Evolutionary conservation across 2,888 invertebrate genomes (phyloP).

Genomic region (Cosmorhoe ocellata): DNA sequence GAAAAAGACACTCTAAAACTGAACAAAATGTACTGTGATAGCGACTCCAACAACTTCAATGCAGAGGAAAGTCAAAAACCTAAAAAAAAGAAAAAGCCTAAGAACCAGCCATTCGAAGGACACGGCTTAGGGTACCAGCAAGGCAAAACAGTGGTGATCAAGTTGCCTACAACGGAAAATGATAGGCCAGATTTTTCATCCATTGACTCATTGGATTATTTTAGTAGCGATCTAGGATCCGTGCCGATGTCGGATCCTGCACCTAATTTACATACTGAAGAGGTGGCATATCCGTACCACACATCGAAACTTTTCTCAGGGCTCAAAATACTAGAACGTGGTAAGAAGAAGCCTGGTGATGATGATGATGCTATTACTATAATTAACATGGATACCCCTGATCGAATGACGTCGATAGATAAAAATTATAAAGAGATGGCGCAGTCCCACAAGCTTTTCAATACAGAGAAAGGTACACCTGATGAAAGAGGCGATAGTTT

Average conservation of each 20-base stretch:
- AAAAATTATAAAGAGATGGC: slow-evolving; percentile 10
- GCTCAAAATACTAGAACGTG: slow-evolving; percentile 23
- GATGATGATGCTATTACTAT: slow-evolving; percentile 4
- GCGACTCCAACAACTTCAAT: slow-evolving; percentile 51
- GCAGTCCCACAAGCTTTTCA: too few relatives aligned
- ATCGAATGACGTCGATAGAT: slow-evolving; percentile 5
- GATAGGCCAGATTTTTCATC: slow-evolving; percentile 54
- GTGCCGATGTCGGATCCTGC: slow-evolving; percentile 57
- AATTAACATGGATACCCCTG: slow-evolving; percentile 15
- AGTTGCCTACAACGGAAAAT: slow-evolving; percentile 62
- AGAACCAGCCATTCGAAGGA: slow-evolving; percentile 71
- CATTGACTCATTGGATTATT: slow-evolving; percentile 61
- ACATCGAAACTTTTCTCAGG: slow-evolving; percentile 29
- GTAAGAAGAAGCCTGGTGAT: slow-evolving; percentile 2
- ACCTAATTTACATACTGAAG: slow-evolving; percentile 56
- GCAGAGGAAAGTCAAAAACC: slow-evolving; percentile 49
- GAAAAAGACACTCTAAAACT: slow-evolving; percentile 82
- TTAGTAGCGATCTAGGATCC: slow-evolving; percentile 70
- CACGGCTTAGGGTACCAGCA: slow-evolving; percentile 76
- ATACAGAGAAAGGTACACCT: neutral
- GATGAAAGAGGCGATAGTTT: slow-evolving; percentile 37
- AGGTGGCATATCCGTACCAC: slow-evolving; percentile 47
- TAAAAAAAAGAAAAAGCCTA: slow-evolving; percentile 56
- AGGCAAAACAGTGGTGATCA: slow-evolving; percentile 77
- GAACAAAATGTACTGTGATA: slow-evolving; percentile 82